phyloP scores from a whole-genome alignment of 2,797 vertebrate genomes.

The Lerista edwardsae region DNA sequence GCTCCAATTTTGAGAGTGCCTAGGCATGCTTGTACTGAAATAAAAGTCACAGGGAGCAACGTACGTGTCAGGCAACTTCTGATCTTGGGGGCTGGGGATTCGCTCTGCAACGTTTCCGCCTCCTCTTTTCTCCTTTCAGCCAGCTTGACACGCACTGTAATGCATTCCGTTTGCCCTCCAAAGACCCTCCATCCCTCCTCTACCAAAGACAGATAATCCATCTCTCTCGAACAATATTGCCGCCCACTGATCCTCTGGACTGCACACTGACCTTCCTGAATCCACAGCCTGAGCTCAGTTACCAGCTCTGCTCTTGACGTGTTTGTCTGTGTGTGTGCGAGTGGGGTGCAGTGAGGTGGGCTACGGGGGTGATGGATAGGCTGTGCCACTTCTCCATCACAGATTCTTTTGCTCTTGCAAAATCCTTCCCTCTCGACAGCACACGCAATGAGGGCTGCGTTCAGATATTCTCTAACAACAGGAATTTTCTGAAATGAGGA shows the following conservation, averaged over 20 bases:
- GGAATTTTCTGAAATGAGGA: too few relatives aligned
- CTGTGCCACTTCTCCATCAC: background rate
- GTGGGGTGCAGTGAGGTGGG: too few relatives aligned
- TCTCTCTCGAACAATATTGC: background rate
- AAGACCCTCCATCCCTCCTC: background rate
- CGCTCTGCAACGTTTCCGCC: fast-evolving
- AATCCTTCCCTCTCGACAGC: background rate
- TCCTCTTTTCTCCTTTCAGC: background rate
- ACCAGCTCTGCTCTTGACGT: background rate
- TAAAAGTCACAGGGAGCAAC: fast-evolving
- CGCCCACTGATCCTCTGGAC: background rate
- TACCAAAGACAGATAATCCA: background rate
- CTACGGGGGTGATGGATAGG: background rate
- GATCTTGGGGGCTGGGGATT: slow-evolving; percentile 5
- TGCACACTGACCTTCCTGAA: background rate
- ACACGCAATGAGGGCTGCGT: background rate
- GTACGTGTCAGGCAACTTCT: slow-evolving; percentile 1
- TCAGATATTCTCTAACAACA: background rate
- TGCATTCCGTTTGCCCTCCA: background rate
- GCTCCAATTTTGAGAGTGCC: background rate
- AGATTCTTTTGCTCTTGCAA: background rate
- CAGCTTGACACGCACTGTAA: fast-evolving
- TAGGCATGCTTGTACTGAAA: slow-evolving; percentile 43
- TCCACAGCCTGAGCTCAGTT: background rate
- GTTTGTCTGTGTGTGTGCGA: background rate